Base-by-base conservation (phyloP, 2,888 invertebrate genomes). In the Pseudeuparius sepicola region DNA sequence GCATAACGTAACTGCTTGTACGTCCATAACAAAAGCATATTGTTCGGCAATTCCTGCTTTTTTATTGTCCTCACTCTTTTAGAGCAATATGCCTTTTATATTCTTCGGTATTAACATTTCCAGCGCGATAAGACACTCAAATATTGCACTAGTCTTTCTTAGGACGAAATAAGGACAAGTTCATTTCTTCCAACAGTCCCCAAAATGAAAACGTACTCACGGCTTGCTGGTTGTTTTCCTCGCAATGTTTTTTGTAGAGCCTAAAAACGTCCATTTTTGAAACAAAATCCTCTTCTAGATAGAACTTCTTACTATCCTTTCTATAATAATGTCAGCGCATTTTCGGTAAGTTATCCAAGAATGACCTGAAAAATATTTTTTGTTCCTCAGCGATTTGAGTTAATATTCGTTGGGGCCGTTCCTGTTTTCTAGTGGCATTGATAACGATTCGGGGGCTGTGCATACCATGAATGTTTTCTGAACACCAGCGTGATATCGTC, bases 21-120 rank as follows among this genome's bases (percentile, higher is more conserved):
- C 37, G 17, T 42, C 40, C 34, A 39, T 31, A 25, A 41, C 40
- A 31, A 41, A 39, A 24, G 24, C 36, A 36, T 31, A 24, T 23
- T 17, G 28, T 24, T 24, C 4, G 4, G 14, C 25, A 4, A 23
- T 28, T 6, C 14, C 14, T 10, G 13, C 9, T 15, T 24, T 24
- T 11, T 36, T 15, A 13, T 14, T 15, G n/a, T 14, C n/a, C 4
- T n/a, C 2, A 11, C 17, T 30, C 14, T 20, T 15, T 10, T 26
- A 16, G 7, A 3, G 11, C 7, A 7, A 18, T 18, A 5, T 30
- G 30, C 10, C 4, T 9, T 39, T 9, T 30, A 18, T 30, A 30
- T 4, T 30, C 5, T 18, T 3, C 10, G 6, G 18, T 34, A 11
- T 14, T 10, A 27, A 42, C 12, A 32, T 42, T 39, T 15, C 42